These are phyloP conservation scores for Toxotes jaculatrix DNA, from an alignment of 2,113 vertebrate genomes.

Conservation along the genomic window DNA sequence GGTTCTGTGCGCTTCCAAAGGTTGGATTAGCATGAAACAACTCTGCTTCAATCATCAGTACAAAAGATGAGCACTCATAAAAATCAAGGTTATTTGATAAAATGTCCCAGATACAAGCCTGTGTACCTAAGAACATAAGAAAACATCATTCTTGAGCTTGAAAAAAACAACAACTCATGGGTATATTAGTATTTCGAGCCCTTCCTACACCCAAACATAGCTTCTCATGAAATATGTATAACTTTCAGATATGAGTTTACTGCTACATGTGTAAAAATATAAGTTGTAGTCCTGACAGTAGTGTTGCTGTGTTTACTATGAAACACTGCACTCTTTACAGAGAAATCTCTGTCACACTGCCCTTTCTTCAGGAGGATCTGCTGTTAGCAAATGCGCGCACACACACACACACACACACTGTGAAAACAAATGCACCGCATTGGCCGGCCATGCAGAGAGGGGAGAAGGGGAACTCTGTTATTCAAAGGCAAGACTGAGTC, in stretches of 20 bases:
- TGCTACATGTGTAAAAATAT: too few species aligned
- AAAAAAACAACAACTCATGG: too few species aligned
- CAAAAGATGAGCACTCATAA: background rate
- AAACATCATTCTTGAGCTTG: too few species aligned
- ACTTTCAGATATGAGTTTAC: too few species aligned
- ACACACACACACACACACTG: background rate
- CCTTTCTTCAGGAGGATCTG: conserved; percentile 14
- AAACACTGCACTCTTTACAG: background rate
- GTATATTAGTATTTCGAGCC: too few species aligned
- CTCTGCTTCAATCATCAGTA: too few species aligned
- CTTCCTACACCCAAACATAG: too few species aligned
- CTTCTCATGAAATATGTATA: too few species aligned
- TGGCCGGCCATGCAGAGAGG: conserved; percentile 30
- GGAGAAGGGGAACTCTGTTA: conserved; percentile 68
- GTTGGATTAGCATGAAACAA: too few species aligned
- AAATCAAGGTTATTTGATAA: background rate
- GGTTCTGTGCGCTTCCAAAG: too few species aligned
- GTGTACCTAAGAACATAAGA: too few species aligned
- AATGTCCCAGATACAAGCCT: background rate
- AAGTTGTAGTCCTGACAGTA: too few species aligned
- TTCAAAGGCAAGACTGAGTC: conserved; percentile 73
- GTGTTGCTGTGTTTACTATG: background rate
- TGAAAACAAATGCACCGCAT: conserved; percentile 17
- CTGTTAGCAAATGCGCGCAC: background rate
- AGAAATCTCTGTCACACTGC: background rate